Conservation (phyloP, 2,797 vertebrate species). For the Lophotriccus pileatus region DNA sequence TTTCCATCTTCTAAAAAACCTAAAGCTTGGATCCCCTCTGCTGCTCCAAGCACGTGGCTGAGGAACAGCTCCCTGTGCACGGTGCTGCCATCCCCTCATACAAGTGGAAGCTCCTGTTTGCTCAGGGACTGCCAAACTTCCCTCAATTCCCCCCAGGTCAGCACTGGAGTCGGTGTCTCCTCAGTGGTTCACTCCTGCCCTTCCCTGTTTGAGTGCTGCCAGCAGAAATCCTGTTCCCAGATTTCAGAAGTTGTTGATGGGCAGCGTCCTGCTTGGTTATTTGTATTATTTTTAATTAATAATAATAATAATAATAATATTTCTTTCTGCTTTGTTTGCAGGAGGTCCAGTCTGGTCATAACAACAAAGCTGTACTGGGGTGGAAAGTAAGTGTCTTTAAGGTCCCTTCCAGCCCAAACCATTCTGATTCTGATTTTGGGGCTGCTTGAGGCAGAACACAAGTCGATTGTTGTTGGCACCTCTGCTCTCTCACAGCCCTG, state of each 20-base stretch:
- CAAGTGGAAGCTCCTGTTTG: background rate
- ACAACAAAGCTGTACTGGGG: constrained; percentile 99
- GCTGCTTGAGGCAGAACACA: background rate
- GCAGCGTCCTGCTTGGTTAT: background rate
- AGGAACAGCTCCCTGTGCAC: background rate
- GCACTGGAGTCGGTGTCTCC: rapidly evolving
- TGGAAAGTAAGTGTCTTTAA: constrained; percentile 86
- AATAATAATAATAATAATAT: background rate
- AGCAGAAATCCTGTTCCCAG: background rate
- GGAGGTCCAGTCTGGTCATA: constrained; percentile 95
- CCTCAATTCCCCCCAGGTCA: background rate
- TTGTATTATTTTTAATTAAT: rapidly evolving
- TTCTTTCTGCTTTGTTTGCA: constrained; percentile 48
- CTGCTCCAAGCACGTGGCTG: rapidly evolving
- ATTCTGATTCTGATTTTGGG: background rate
- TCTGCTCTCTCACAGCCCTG: background rate
- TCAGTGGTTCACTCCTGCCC: background rate
- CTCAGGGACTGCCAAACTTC: background rate
- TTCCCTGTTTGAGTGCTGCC: background rate
- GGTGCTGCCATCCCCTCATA: background rate
- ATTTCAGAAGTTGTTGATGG: background rate
- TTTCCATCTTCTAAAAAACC: background rate
- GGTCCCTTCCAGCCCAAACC: rapidly evolving
- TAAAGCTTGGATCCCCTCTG: background rate
- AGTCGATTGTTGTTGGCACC: background rate